Base-by-base conservation (phyloP, 2,113 vertebrate species). In the Psittacus erithacus region DNA sequence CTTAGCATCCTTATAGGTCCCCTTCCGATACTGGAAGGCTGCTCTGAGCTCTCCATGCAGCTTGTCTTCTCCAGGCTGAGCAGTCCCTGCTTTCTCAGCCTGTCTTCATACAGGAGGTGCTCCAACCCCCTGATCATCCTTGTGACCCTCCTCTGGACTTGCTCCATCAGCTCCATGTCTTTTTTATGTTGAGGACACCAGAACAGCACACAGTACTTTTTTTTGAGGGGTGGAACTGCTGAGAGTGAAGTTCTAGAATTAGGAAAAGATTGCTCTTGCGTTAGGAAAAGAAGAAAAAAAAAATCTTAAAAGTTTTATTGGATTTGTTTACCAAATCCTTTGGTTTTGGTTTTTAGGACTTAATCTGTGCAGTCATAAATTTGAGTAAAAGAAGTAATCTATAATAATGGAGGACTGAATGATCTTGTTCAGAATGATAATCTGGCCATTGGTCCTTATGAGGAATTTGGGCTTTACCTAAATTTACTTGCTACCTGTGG, bases 321-420 rank as follows among this genome's bases (percentile, higher is more conserved):
- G 2, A 13, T n/a, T 69, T 8, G 10, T 78, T 69, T 43, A 35
- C 10, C 22, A 31, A 11, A 29, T 46, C 3, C 55, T 6, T 78
- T 20, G 9, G 2, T 1, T 52, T 39, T 55, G 23, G 15, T 25
- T 41, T 73, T 84, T n/a, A 31, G 28, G 14, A 31, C 11, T 84
- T 62, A 29, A 52, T 52, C 24, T 76, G 3, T 71, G 19, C 8
- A 53, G 63, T 17, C 2, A 41, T 84, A 11, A 41, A 75, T 75
- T 12, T 63, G 44, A 81, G 11, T 29, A 53, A 55, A 17, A n/a
- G 24, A 73, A 60, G 3, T 35, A 27, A 39, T 50, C 2, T 31
- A 0, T 77, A 16, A 22, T 7, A 16, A 14, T 3, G 7, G 35
- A 62, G 7, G 17, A 38, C 2, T 50, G 38, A 20, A 11, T 75